Percentiles rank a stretch among this genome's conserved stretches.
Conservation (phyloP, 53 echinoderm and acorn worm genomes). For the Stichopus horrens region DNA sequence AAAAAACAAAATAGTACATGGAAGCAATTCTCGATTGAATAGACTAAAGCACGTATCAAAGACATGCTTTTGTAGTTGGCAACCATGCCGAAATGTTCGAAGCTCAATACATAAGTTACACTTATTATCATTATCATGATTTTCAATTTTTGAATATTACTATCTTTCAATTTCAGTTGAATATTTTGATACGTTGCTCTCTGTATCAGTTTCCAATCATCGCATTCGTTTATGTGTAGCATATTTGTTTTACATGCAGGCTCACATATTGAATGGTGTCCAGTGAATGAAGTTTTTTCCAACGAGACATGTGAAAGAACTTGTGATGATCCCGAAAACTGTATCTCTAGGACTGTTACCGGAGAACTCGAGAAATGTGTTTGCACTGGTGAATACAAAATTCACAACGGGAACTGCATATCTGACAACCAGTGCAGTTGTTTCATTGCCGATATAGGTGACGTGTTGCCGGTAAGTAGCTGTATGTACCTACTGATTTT, state of each 20-base stretch:
- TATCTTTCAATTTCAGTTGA: neutral
- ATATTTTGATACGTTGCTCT: neutral
- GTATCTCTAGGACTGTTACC: too few species aligned
- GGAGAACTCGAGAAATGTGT: neutral
- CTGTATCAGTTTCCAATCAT: neutral
- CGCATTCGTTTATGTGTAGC: neutral
- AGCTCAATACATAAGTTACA: too few species aligned
- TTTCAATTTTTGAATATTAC: too few species aligned
- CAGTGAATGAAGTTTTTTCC: neutral
- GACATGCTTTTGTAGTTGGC: too few species aligned
- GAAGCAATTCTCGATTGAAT: too few species aligned
- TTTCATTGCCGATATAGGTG: neutral
- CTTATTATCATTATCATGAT: too few species aligned
- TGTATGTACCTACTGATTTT: too few species aligned
- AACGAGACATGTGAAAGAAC: conserved; percentile 6
- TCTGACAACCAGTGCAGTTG: neutral
- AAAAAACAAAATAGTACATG: too few species aligned
- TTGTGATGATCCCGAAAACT: neutral
- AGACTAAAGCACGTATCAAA: too few species aligned
- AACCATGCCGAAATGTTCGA: too few species aligned
- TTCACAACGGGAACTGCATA: neutral
- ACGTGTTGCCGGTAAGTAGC: neutral
- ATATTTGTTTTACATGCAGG: too few species aligned
- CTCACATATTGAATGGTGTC: neutral
- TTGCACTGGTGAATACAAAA: neutral